Conservation (phyloP, 1,140 invertebrate genomes). For the Plutomurus gul region DNA sequence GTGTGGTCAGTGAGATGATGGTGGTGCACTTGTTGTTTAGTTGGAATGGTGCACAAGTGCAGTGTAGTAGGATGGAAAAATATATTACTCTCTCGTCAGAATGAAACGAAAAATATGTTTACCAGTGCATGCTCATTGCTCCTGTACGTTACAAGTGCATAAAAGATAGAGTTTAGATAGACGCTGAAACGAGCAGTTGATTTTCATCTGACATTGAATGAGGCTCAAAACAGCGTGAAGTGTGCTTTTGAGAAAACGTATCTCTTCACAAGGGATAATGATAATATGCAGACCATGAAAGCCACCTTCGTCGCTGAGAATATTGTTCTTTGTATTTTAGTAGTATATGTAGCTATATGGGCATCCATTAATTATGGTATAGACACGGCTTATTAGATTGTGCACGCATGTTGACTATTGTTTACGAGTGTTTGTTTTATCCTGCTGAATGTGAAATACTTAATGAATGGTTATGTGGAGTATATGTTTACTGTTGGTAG, state of each 20-base stretch:
- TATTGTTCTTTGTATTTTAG: constrained; percentile 4
- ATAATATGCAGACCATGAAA: constrained; percentile 27
- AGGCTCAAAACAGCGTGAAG: constrained; percentile 17
- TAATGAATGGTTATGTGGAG: neutral
- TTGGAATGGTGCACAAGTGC: neutral
- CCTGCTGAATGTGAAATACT: neutral
- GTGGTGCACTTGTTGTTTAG: neutral
- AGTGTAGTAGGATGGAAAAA: neutral
- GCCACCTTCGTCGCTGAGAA: neutral
- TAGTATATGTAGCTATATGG: too few relatives aligned
- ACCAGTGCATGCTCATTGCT: neutral
- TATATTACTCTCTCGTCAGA: neutral
- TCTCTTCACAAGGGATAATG: constrained; percentile 14
- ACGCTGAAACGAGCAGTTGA: neutral
- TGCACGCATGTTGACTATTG: neutral
- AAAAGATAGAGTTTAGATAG: neutral
- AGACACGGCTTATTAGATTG: constrained; percentile 16
- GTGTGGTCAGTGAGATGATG: too few relatives aligned
- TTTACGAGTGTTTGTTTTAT: constrained; percentile 10
- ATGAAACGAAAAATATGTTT: neutral
- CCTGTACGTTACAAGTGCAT: neutral
- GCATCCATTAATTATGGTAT: neutral
- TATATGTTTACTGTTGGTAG: neutral
- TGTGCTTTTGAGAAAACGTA: constrained; percentile 8
- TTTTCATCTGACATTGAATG: constrained; percentile 22